Evolutionary conservation across 2,888 invertebrate species (phyloP), one percentile per base, ranked within the genome.

Genomic region (Pachydiplax longipennis): DNA sequence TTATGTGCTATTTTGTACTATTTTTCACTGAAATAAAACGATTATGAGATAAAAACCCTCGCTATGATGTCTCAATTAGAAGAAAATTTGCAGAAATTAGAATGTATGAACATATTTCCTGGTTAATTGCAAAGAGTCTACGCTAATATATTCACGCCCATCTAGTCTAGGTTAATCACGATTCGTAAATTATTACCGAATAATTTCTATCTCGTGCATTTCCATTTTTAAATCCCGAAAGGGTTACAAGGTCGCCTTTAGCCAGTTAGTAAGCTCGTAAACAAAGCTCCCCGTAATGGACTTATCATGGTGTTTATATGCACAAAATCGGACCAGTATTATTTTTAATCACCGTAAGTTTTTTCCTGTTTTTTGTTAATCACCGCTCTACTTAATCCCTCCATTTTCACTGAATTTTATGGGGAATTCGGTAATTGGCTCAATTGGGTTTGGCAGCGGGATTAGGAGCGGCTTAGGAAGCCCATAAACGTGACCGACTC

Each of bases 381-480:
- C 35, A 8, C 61, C 35, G 31, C 25, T 35, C 58, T 37, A 31
- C 35, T 53, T 53, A 35, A 37, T 83, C 58, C 58, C 83, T 18
- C 22, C 61, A 25, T 22, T 31, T 37, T n/a, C 87, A n/a, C 37
- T 58, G 37, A 65, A 87, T 87, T 35, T 87, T 87, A 58, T 37
- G 37, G 87, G 87, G 87, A 58, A 61, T 61, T 37, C 37, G 87
- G 65, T 87, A 87, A 87, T 87, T 87, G 87, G 87, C 87, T 87
- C 87, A 37, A 61, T 87, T 58, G 87, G 58, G 83, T 31, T 61
- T 87, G 87, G 61, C 87, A 61, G n/a, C n/a, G 87, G 37, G 87
- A 87, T 87, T 87, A 61, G 87, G 87, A 87, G 61, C 61, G 87
- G 58, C 53, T 87, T 87, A 87, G 58, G 87, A 61, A 87, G 87